Evolutionary conservation across 2,888 invertebrate genomes (phyloP), one percentile per base, ranked within the genome.

Genomic region (Synergus itoensis): DNA sequence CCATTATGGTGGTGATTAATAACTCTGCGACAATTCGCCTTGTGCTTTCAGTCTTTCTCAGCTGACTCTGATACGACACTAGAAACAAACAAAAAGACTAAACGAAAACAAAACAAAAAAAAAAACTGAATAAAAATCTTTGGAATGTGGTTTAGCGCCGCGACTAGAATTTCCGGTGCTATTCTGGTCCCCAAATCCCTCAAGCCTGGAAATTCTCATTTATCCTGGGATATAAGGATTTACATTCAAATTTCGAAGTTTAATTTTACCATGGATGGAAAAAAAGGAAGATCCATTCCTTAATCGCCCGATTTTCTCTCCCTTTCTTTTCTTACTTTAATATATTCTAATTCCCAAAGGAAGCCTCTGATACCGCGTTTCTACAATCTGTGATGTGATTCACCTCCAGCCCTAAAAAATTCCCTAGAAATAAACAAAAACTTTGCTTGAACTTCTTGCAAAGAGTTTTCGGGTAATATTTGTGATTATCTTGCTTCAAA

Each of bases 1-100:
- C 45, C 69, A 69, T 69, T 69, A 69, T 36, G n/a, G n/a, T 73
- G 12, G 36, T 36, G 48, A 73, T 73, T 73, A 73, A 73, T 73
- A 73, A 53, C 48, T 48, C 16, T 36, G 36, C n/a, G 69, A 64
- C 16, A 64, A n/a, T 41, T 64, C 9, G 40, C 40, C 16, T 64
- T 14, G 4, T 40, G 41, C 11, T 11, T 21, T 18, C 53, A 63
- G 5, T 36, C 36, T 16, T 63, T 63, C 36, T 63, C 1, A 36
- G 14, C 36, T 63, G 36, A 63, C 5, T 8, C 21, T 12, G 9
- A 41, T 65, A n/a, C 16, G 18, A 62, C 62, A 62, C 21, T 62
- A 12, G n/a, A n/a, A 36, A 64, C 36, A 11, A 65, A 36, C 5
- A 36, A 65, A 65, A 41, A 0, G n/a, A 41, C 7, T 40, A 41